Evolutionary conservation across 2,797 vertebrate species (phyloP).

Genomic region (Oceanodroma leucorhoa): DNA sequence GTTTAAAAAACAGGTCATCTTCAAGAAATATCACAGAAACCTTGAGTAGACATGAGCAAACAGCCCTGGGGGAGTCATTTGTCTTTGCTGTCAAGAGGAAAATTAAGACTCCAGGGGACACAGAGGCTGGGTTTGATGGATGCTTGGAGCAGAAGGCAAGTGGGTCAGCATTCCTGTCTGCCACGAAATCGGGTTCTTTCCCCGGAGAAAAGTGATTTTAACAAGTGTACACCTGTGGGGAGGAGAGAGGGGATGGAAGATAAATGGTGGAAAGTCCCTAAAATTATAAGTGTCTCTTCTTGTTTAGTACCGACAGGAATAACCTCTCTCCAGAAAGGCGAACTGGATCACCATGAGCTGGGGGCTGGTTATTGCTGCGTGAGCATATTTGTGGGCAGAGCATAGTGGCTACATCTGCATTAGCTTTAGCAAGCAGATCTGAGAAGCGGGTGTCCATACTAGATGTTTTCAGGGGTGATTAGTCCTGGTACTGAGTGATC

Average conservation of each 20-base stretch:
- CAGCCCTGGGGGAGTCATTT: slow-evolving; percentile 36
- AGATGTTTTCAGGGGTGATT: fast-evolving
- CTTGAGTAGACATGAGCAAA: slow-evolving; percentile 44
- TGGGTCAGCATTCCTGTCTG: slow-evolving; percentile 18
- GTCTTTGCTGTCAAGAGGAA: slow-evolving; percentile 62
- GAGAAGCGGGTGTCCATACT: fast-evolving
- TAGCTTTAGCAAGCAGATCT: not conserved
- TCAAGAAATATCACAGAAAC: not conserved
- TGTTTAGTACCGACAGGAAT: not conserved
- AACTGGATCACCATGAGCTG: not conserved
- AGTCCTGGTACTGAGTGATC: not conserved
- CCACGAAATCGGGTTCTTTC: not conserved
- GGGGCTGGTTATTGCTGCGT: not conserved
- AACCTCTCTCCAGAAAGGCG: not conserved
- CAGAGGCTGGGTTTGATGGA: slow-evolving; percentile 22
- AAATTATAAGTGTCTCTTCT: not conserved
- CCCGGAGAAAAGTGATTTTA: not conserved
- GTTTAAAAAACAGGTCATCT: slow-evolving; percentile 40
- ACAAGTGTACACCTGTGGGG: not conserved
- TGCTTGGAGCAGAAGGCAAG: slow-evolving; percentile 24
- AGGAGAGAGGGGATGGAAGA: not conserved
- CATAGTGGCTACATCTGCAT: fast-evolving
- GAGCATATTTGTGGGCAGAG: not conserved
- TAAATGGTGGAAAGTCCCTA: slow-evolving; percentile 3
- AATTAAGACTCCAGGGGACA: slow-evolving; percentile 50